A percentile compares a stretch with the other conserved stretches of the same genome.
These are phyloP conservation scores for Oppia nitens DNA, from an alignment of 1,140 invertebrate species.

Conservation along the genomic window DNA sequence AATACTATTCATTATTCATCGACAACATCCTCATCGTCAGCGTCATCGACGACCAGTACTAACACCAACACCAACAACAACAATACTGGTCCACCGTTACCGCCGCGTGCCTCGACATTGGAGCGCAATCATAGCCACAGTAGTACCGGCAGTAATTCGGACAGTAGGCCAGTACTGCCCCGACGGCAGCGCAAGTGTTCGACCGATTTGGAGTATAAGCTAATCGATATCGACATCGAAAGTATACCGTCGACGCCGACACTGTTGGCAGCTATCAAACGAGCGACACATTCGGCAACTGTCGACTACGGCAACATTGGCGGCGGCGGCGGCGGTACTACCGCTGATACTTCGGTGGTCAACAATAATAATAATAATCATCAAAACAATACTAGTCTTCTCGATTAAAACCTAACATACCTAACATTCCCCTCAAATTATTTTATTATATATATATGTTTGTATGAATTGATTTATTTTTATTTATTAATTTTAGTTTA, in stretches of 20 bases:
- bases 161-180: not conserved
- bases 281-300: too few relatives aligned
- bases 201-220: not conserved
- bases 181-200: not conserved
- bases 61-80: too few relatives aligned
- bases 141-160: too few relatives aligned
- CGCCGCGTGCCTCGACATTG: not conserved
- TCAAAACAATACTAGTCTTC: conserved; percentile 8
- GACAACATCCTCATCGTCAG: too few relatives aligned
- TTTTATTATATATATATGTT: too few relatives aligned
- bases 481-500: too few relatives aligned
- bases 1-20: too few relatives aligned
- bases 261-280: not conserved
- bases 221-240: not conserved
- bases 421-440: too few relatives aligned
- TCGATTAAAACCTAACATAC: not conserved
- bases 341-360: not conserved
- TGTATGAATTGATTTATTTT: too few relatives aligned
- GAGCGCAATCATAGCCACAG: not conserved
- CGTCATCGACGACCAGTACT: too few relatives aligned
- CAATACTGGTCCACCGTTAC: not conserved
- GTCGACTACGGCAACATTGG: not conserved
- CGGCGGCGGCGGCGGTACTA: not conserved
- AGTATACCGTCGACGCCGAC: not conserved
- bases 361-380: not conserved